Percentiles rank a stretch among this genome's conserved stretches.
Evolutionary conservation across 2,113 vertebrate species (phyloP).

Genomic region (Gavialis gangeticus): DNA sequence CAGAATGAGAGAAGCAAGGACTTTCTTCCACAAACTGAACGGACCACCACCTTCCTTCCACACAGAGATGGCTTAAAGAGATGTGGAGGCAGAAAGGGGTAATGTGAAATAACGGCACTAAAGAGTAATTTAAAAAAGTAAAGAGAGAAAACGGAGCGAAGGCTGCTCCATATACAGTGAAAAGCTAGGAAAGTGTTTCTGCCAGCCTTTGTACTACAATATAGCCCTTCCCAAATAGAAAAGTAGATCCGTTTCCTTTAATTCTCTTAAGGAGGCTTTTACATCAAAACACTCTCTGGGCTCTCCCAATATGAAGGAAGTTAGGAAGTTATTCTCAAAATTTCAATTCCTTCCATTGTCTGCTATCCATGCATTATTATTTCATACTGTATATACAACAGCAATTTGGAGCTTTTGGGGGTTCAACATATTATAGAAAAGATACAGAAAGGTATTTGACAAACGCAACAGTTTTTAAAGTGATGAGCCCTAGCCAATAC

Average conservation of each 20-base stretch:
- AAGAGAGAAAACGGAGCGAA: neutral
- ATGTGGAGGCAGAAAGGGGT: neutral
- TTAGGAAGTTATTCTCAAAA: neutral
- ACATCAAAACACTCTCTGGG: neutral
- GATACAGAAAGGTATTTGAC: neutral
- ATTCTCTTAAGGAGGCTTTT: accelerated
- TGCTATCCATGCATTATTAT: too few species aligned
- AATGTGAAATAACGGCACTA: neutral
- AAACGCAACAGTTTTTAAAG: neutral
- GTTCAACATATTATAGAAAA: neutral
- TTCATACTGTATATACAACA: neutral
- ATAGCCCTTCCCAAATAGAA: neutral
- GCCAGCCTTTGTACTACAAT: neutral
- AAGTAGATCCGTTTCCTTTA: neutral
- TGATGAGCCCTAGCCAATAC: neutral
- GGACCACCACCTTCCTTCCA: neutral
- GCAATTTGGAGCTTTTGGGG: neutral
- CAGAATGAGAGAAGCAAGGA: neutral
- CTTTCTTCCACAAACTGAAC: neutral
- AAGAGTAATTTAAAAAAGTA: neutral
- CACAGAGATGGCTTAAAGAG: neutral
- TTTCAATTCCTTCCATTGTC: neutral
- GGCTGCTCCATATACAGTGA: neutral
- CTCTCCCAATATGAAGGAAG: neutral
- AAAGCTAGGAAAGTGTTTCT: accelerated